Evolutionary conservation across 1,140 invertebrate species (phyloP), one percentile per base, ranked within the genome.

Genomic region (Lutraria rhynchaena): DNA sequence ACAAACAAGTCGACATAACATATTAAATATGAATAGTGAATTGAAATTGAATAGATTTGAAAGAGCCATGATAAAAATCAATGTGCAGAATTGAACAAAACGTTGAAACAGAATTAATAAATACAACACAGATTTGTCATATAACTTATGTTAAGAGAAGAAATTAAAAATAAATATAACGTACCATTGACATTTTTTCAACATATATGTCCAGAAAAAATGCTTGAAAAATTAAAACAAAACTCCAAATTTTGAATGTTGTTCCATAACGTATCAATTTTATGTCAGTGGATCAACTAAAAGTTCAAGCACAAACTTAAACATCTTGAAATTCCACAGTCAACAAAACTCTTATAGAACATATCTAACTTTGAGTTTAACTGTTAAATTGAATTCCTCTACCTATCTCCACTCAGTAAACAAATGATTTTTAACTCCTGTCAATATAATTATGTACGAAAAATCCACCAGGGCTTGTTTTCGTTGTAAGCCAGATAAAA

Each of bases 321-420:
- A 11, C 63, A 67, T 67, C 63, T 67, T 31, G 9, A 49, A 15
- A 49, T 24, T 15, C 44, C 19, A 67, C 24, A 35, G 35, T 33
- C 29, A 19, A 67, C 63, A 15, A 46, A 46, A 46, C 63, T 31
- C 41, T 27, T 57, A 57, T n/a, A n/a, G n/a, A n/a, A n/a, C n/a
- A n/a, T n/a, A 27, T 24, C 7, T 17, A 24, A 46, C 29, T 19
- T 9, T 13, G 24, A 67, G 29, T 29, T 61, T 29, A 67, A 51
- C 17, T 55, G n/a, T 67, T 51, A 67, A 49, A 51, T 31, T 49
- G 31, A 29, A 29, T 41, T 41, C 37, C 15, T 17, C 37, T 17
- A 46, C 41, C 37, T 51, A 46, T 67, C 44, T 51, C 41, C 13
- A 67, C 41, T 22, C 33, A 46, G 63, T 49, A 67, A 67, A 67